Base-by-base conservation (phyloP, 2,888 invertebrate genomes). In the Agrotis ipsilon region DNA sequence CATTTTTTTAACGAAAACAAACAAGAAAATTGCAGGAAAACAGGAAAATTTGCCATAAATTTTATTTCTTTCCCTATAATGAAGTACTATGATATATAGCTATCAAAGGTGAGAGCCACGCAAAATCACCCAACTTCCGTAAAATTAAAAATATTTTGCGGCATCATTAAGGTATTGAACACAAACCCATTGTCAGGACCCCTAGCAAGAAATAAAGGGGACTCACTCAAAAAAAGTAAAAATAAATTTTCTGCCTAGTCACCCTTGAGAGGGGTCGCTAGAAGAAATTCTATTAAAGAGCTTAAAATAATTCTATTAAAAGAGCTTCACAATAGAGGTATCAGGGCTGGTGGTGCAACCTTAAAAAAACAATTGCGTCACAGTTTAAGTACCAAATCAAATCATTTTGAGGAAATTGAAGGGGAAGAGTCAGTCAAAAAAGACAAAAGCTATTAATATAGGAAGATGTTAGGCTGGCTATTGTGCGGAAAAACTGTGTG, bases 261-360 rank as follows among this genome's bases (percentile, higher is more conserved):
- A 75, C 49, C 58, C 45, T 52, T 11, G 51, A 51, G 45, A 62
- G 51, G 64, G 72, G 68, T 57, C 19, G 45, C 68, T 43, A 24
- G 58, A 45, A 68, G 48, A 71, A 62, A 72, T 75, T 64, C 7
- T 78, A 68, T 70, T 67, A 55, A 67, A 57, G 54, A 68, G 63
- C 75, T 82, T 65, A 72, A 48, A 78, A 81, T 67, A 67, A 82
- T 78, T 68, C 54, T 63, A 69, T 73, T 73, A 65, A 74, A 77
- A 52, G 52, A 60, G 52, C 45, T 48, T 54, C 54, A 61, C 48
- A 75, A 75, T 67, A 78, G 66, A 68, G 61, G 45, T 45, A 60
- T 71, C 19, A 49, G 48, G 51, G 57, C 45, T 60, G 55, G 48
- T 43, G 48, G 45, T 58, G 63, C 62, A 57, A 66, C 60, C n/a